Percentiles rank a stretch among this genome's conserved stretches.
Evolutionary conservation across 2,888 invertebrate species (phyloP).

Genomic region (Cheilosia variabilis): DNA sequence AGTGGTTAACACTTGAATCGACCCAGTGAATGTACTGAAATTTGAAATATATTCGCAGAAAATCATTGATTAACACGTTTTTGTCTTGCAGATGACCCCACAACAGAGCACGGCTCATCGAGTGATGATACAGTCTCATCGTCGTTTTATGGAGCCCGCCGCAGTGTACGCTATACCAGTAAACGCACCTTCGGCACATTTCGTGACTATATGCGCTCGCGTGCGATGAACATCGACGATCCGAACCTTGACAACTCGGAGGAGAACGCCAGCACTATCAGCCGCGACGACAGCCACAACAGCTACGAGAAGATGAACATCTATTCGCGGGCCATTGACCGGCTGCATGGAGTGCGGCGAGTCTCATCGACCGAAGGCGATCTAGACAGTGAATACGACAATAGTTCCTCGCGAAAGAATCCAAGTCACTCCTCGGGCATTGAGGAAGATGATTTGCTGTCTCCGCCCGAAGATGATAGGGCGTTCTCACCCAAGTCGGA

Average conservation of each 20-base stretch:
- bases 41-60: too few species aligned
- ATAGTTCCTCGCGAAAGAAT: constrained; percentile 70
- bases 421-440: constrained; percentile 73
- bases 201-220: constrained; percentile 83
- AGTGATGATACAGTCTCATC: constrained; percentile 83
- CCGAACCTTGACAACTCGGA: constrained; percentile 80
- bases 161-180: constrained; percentile 83
- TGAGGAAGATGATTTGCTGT: constrained; percentile 80
- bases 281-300: constrained; percentile 80
- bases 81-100: constrained; percentile 77
- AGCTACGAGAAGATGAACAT: constrained; percentile 82
- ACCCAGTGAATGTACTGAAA: too few species aligned
- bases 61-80: neutral
- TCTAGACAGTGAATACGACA: constrained; percentile 78
- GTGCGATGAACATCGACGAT: constrained; percentile 82
- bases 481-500: constrained; percentile 62
- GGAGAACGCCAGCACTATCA: constrained; percentile 81
- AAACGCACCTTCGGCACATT: constrained; percentile 83
- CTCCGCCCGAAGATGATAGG: constrained; percentile 79
- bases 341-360: constrained; percentile 85
- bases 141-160: constrained; percentile 83
- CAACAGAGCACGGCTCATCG: constrained; percentile 82
- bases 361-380: constrained; percentile 81
- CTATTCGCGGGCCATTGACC: constrained; percentile 86
- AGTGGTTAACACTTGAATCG: too few species aligned